A percentile compares a stretch with the other conserved stretches of the same genome.
These are phyloP conservation scores for Diabrotica virgifera DNA, from an alignment of 1,140 invertebrate genomes.

Conservation along the genomic window DNA sequence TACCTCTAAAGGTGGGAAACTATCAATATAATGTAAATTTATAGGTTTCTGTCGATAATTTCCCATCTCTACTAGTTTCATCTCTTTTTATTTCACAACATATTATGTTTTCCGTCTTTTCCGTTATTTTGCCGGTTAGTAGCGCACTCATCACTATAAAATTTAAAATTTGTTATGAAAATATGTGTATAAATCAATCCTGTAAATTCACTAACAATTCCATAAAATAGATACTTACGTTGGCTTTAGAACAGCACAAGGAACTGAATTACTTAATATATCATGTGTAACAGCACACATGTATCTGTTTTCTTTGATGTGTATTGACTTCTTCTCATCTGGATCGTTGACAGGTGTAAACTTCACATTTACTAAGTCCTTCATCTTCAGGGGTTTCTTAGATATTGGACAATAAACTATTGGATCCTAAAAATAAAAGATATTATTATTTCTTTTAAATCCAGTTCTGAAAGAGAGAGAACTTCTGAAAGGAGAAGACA, in stretches of 20 bases:
- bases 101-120: too few relatives aligned
- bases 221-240: slow-evolving; percentile 63
- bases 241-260: slow-evolving; percentile 86
- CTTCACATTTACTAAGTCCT: slow-evolving; percentile 91
- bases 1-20: too few relatives aligned
- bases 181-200: not conserved
- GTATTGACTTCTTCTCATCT: slow-evolving; percentile 76
- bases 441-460: not conserved
- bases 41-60: too few relatives aligned
- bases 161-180: not conserved
- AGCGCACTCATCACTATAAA: too few relatives aligned
- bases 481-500: too few relatives aligned
- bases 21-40: too few relatives aligned
- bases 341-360: slow-evolving; percentile 89
- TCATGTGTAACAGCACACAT: slow-evolving; percentile 98
- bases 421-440: slow-evolving; percentile 60
- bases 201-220: slow-evolving; percentile 24
- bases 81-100: too few relatives aligned
- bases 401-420: slow-evolving; percentile 94
- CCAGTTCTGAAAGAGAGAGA: too few relatives aligned
- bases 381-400: slow-evolving; percentile 82
- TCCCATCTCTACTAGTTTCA: too few relatives aligned
- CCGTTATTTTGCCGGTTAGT: too few relatives aligned
- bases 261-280: slow-evolving; percentile 89
- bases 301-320: slow-evolving; percentile 84